These are phyloP conservation scores for Ceraclea dissimilis DNA, from an alignment of 2,888 invertebrate genomes.

Conservation along the genomic window DNA sequence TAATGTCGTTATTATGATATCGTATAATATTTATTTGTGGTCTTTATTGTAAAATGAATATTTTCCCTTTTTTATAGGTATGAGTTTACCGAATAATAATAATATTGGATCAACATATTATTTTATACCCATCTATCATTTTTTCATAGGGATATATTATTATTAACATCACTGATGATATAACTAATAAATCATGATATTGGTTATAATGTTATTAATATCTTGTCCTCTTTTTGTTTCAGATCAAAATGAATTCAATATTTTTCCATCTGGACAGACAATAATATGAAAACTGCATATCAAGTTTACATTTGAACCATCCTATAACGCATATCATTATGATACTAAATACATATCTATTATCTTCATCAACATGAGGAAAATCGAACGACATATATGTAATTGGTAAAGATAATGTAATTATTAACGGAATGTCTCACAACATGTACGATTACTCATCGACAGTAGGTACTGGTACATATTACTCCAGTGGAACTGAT, in stretches of 20 bases:
- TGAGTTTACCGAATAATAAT: too few relatives aligned
- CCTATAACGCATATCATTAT: not conserved
- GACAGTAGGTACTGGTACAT: constrained; percentile 22
- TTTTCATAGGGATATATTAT: too few relatives aligned
- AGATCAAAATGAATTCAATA: too few relatives aligned
- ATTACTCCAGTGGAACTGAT: constrained; percentile 23
- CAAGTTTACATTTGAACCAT: not conserved
- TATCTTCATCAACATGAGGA: not conserved
- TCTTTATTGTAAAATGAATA: not conserved
- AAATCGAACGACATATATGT: not conserved
- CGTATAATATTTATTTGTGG: constrained; percentile 12
- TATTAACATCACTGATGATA: too few relatives aligned
- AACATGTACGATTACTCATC: constrained; percentile 25
- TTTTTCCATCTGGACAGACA: too few relatives aligned
- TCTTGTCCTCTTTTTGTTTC: too few relatives aligned
- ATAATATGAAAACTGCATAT: too few relatives aligned
- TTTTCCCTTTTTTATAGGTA: not conserved
- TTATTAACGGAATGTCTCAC: constrained; percentile 6
- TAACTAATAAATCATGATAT: too few relatives aligned
- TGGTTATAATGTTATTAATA: too few relatives aligned
- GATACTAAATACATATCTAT: not conserved
- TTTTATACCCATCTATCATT: too few relatives aligned
- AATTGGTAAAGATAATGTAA: not conserved
- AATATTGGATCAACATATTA: too few relatives aligned
- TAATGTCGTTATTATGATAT: constrained; percentile 14